Evolutionary conservation across 2,888 invertebrate genomes (phyloP).

Genomic region (Lathronympha strigana): DNA sequence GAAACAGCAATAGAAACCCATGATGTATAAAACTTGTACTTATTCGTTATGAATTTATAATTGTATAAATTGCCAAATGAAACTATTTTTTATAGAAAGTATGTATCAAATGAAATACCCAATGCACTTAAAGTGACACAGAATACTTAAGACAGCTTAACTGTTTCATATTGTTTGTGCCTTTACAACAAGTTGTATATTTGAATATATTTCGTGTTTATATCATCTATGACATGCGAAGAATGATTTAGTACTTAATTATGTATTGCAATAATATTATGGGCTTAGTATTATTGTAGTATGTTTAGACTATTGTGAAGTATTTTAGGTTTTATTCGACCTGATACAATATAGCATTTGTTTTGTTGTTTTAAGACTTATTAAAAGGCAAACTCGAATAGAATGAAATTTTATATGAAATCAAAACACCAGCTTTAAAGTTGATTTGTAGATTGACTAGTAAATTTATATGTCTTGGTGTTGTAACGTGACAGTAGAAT

Average conservation of each 20-base stretch:
- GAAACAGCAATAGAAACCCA: constrained; percentile 19
- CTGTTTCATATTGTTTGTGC: constrained; percentile 76
- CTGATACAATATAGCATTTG: constrained; percentile 61
- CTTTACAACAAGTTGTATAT: constrained; percentile 69
- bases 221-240: constrained; percentile 33
- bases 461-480: constrained; percentile 67
- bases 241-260: constrained; percentile 43
- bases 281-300: constrained; percentile 61
- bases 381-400: constrained; percentile 33
- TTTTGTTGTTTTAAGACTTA: constrained; percentile 43
- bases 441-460: constrained; percentile 38
- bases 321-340: constrained; percentile 55
- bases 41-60: constrained; percentile 48
- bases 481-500: constrained; percentile 65
- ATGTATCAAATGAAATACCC: constrained; percentile 49
- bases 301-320: constrained; percentile 52
- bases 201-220: constrained; percentile 56
- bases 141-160: constrained; percentile 48
- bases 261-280: constrained; percentile 64
- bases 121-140: constrained; percentile 49
- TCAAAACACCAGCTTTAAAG: constrained; percentile 30
- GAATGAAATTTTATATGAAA: constrained; percentile 32
- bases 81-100: constrained; percentile 74
- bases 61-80: constrained; percentile 77
- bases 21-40: constrained; percentile 33